Base-by-base conservation (phyloP, 2,888 invertebrate genomes). In the Rugalucina vietnamica region DNA sequence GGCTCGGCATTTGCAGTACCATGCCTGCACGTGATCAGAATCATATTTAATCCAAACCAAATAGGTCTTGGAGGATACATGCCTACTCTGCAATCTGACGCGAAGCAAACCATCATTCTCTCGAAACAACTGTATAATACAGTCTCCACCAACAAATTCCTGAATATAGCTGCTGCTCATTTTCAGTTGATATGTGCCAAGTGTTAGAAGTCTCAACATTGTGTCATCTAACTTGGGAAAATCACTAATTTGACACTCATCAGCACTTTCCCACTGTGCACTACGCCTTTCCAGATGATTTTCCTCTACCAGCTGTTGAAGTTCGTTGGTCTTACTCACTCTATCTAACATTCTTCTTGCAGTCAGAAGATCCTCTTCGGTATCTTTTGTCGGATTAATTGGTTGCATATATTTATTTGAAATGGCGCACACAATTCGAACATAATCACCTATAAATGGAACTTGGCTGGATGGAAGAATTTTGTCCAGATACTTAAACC, bases 401-500 rank as follows among this genome's bases (percentile, higher is more conserved):
- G n/a, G n/a, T 18, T 8, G 76, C 4, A 72, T 54, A 43, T 36
- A 83, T 39, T 69, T 84, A 65, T 84, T 80, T 36, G 84, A 80
- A 0, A 82, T 21, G 5, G 83, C 79, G 74, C 85, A 88, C 12
- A 85, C 81, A 24, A 83, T 87, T 14, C 80, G 49, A 0, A 88
- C 76, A 76, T 77, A 80, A 39, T 85, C 84, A 4, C 85, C 88
- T 21, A 85, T 85, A 37, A 43, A 80, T 36, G 80, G 84, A 18
- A 88, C 65, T 50, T 88, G 85, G 57, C 60, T 85, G 5, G 79
- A 82, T 69, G 80, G 78, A 32, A 84, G 70, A 8, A 76, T 54
- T 27, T 72, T 34, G 77, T 79, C 80, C 4, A 87, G 34, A 49
- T 82, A 80, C 54, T 70, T 77, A 54, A 72, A 87, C 14, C 74